Evolutionary conservation across 1,140 invertebrate genomes (phyloP), one percentile per base, ranked within the genome.

Genomic region (Lepidurus arcticus): DNA sequence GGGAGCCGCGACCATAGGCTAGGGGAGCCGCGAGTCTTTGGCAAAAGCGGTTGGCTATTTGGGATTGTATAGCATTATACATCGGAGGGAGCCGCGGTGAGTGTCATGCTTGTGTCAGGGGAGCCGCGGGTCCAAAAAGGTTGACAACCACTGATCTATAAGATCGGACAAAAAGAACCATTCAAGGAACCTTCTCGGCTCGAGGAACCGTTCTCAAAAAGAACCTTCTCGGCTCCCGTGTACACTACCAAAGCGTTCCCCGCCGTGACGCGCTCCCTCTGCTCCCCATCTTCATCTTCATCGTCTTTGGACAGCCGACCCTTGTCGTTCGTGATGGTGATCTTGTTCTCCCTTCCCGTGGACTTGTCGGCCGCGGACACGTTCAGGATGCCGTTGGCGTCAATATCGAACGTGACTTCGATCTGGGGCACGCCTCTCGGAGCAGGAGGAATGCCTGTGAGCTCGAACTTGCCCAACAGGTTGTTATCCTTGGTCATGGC

Each of bases 231-330:
- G n/a, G n/a, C n/a, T n/a, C n/a, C n/a, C n/a, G n/a, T n/a, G 86
- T 98, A 98, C 73, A 93, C 95, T 84, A 98, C 97, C 1, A 98
- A 88, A n/a, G 88, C 89, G 84, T 98, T 98, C 89, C 97, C 97
- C 76, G 95, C 91, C 65, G 89, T 84, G 9, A 97, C 95, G 34
- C 91, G 92, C 80, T 92, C 92, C 85, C 93, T 94, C 84, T 97
- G 94, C 82, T 93, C 93, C 81, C 97, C 91, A 81, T 92, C 91
- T 83, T 92, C 90, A 26, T 87, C 85, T n/a, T n/a, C 80, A 43
- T 88, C 86, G 11, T 83, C 84, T 78, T 86, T 85, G 43, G 82
- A 83, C 9, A 88, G 81, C 79, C 86, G 82, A 8, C 86, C 86
- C 80, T 87, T 86, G 80, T 88, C 86, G 80, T 88, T 88, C n/a